Conservation (phyloP, 2,888 invertebrate species). For the Napeogenes inachia region DNA sequence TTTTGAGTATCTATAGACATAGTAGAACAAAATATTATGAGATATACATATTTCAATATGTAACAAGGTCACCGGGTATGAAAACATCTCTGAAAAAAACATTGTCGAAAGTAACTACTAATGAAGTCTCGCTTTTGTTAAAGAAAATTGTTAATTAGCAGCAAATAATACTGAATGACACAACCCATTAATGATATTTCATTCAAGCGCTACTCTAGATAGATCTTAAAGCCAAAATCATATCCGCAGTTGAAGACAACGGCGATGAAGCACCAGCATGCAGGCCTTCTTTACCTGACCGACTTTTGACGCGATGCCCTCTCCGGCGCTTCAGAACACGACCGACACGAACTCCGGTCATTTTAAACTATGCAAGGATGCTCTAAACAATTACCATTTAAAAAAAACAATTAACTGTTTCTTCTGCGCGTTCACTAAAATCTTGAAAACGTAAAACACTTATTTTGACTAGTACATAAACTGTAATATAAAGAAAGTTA, state of each 20-base stretch:
- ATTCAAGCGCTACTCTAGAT: slow-evolving; percentile 44
- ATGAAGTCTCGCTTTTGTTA: neutral
- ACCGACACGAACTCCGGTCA: slow-evolving; percentile 65
- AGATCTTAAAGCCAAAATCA: slow-evolving; percentile 52
- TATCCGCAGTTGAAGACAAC: slow-evolving; percentile 42
- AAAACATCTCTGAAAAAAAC: too few species aligned
- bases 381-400: slow-evolving; percentile 28
- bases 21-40: neutral
- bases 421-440: slow-evolving; percentile 45
- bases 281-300: slow-evolving; percentile 62
- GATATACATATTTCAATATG: neutral
- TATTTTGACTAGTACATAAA: too few species aligned
- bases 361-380: slow-evolving; percentile 42
- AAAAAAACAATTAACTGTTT: slow-evolving; percentile 22
- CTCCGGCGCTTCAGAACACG: slow-evolving; percentile 64
- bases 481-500: neutral
- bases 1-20: neutral
- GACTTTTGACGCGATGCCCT: slow-evolving; percentile 56
- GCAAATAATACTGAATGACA: slow-evolving; percentile 23
- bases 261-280: slow-evolving; percentile 51
- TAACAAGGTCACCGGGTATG: neutral
- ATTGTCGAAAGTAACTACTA: too few species aligned
- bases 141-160: slow-evolving; percentile 12
- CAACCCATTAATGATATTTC: slow-evolving; percentile 28
- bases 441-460: slow-evolving; percentile 9